Percentiles rank a stretch among this genome's conserved stretches.
Evolutionary conservation across 2,113 vertebrate species (phyloP).

Genomic region (Rhea pennata): DNA sequence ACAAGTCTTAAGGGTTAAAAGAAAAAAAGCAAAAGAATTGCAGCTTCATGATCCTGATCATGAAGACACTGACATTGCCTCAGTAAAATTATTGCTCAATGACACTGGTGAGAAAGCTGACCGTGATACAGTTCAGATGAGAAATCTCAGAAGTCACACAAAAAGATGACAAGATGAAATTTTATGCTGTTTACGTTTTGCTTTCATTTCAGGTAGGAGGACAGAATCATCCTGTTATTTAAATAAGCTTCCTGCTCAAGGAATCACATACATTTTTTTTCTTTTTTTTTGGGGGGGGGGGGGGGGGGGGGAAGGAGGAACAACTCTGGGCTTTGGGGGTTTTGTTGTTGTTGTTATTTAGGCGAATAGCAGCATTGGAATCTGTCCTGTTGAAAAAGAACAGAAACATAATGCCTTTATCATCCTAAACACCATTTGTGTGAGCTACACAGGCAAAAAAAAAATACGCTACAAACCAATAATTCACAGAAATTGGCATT

Average conservation of each 20-base stretch:
- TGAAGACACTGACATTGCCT: neutral
- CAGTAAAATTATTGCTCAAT: neutral
- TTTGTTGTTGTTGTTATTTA: neutral
- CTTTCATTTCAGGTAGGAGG: neutral
- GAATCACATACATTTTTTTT: neutral
- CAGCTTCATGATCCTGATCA: neutral
- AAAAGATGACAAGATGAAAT: neutral
- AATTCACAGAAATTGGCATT: neutral
- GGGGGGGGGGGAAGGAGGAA: too few relatives aligned
- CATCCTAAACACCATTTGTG: neutral
- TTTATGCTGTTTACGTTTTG: neutral
- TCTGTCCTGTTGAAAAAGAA: neutral
- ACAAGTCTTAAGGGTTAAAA: conserved; percentile 2
- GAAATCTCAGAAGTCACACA: neutral
- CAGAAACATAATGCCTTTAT: neutral
- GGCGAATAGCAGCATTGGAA: neutral
- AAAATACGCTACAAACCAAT: neutral
- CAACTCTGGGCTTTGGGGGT: neutral
- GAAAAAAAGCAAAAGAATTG: neutral
- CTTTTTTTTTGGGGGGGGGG: neutral
- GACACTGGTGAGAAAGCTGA: neutral
- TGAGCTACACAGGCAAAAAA: neutral
- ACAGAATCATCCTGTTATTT: neutral
- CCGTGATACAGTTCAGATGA: neutral
- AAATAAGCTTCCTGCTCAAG: neutral